Evolutionary conservation across 2,797 vertebrate species (phyloP).

Genomic region (Urosaurus nigricauda): DNA sequence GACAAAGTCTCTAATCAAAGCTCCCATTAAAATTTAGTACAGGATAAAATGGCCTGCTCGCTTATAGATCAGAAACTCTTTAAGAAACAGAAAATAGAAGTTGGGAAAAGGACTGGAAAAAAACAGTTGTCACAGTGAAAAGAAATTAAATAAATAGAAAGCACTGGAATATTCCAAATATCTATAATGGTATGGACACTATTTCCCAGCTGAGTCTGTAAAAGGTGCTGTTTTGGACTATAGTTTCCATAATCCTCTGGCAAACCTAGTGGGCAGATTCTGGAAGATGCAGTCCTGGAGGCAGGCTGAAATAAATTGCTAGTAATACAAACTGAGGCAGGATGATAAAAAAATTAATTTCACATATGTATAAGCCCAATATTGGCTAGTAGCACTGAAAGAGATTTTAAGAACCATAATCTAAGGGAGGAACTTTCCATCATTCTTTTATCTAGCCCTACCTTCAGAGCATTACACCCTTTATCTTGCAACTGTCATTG

Average conservation of each 20-base stretch:
- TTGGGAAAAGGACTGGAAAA: background rate
- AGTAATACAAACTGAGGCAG: background rate
- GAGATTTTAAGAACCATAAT: background rate
- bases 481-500: background rate
- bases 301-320: background rate
- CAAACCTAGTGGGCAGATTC: too few relatives aligned
- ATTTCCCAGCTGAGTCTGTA: too few relatives aligned
- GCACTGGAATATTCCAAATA: background rate
- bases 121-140: background rate
- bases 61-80: background rate
- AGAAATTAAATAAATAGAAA: background rate
- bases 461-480: background rate
- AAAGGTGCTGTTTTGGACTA: too few relatives aligned
- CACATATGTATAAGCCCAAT: background rate
- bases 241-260: too few relatives aligned
- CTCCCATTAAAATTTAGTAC: background rate
- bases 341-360: background rate
- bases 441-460: background rate
- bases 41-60: background rate
- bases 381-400: background rate
- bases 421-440: background rate
- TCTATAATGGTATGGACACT: too few relatives aligned
- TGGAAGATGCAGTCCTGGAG: too few relatives aligned
- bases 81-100: background rate
- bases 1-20: background rate